These are phyloP conservation scores for Horisme vitalbata DNA, from an alignment of 2,888 invertebrate species.

Conservation along the genomic window DNA sequence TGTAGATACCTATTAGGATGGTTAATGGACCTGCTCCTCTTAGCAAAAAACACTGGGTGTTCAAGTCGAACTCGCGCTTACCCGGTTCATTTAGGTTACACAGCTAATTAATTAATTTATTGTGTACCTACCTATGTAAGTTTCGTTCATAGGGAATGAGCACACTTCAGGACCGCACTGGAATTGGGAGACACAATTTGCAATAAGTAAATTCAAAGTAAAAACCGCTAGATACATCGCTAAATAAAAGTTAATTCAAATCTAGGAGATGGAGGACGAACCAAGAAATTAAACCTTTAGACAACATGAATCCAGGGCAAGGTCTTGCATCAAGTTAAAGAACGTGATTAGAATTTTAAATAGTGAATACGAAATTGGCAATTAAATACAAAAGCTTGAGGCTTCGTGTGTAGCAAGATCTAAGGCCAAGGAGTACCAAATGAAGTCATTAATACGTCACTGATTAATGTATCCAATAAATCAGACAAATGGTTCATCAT, in stretches of 20 bases:
- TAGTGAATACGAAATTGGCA: conserved; percentile 21
- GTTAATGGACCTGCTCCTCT: no score
- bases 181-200: no score
- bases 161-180: no score
- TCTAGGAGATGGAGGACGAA: conserved; percentile 4
- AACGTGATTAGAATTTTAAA: conserved; percentile 27
- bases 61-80: no score
- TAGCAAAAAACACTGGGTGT: no score
- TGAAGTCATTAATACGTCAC: conserved; percentile 4
- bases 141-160: no score
- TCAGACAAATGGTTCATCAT: not conserved
- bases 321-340: conserved; percentile 24
- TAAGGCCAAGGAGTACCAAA: conserved; percentile 12
- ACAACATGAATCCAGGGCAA: conserved; percentile 26
- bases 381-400: conserved; percentile 22
- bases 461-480: not conserved
- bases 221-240: no score
- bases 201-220: no score
- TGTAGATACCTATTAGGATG: no score
- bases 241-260: not conserved
- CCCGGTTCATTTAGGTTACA: no score
- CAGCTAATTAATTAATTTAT: no score
- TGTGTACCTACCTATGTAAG: no score
- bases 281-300: conserved; percentile 9
- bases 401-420: conserved; percentile 14